phyloP scores from a whole-genome alignment of 2,888 invertebrate species.

The Clivina fossor region DNA sequence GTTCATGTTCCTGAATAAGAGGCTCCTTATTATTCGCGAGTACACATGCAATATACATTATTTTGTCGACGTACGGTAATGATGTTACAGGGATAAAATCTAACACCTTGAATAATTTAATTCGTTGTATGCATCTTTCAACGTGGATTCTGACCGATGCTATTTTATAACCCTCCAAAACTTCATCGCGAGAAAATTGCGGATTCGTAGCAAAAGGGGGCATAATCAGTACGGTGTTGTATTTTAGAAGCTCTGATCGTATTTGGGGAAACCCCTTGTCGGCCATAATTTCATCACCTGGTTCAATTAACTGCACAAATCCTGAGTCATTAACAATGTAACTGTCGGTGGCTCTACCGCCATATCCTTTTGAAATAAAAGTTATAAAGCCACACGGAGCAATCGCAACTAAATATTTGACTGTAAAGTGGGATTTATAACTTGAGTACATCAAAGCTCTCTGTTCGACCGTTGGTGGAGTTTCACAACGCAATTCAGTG shows the following conservation, averaged over 20 bases:
- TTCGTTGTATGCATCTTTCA: constrained; percentile 34
- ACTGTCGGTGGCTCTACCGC: constrained; percentile 38
- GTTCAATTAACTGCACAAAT: constrained; percentile 40
- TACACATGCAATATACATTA: constrained; percentile 15
- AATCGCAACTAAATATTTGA: constrained; percentile 28
- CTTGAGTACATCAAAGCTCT: constrained; percentile 22
- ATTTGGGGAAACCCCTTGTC: constrained; percentile 39
- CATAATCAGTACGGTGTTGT: constrained; percentile 36
- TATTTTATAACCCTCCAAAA: constrained; percentile 35
- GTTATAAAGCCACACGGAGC: constrained; percentile 39
- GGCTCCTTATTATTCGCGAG: constrained; percentile 7
- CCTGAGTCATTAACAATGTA: constrained; percentile 40
- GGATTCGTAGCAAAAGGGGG: constrained; percentile 37
- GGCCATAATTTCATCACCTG: constrained; percentile 36
- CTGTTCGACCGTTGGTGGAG: constrained; percentile 23
- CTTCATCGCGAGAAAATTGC: constrained; percentile 37
- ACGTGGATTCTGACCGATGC: constrained; percentile 33
- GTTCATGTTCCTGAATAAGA: too few species aligned
- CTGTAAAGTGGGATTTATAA: constrained; percentile 30
- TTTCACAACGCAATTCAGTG: constrained; percentile 22
- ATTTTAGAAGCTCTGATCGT: constrained; percentile 35
- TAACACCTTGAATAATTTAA: constrained; percentile 37
- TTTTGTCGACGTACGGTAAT: constrained; percentile 4
- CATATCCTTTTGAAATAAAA: constrained; percentile 41
- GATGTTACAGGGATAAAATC: constrained; percentile 5